These are phyloP conservation scores for Liopterus haemorrhoidalis DNA, from an alignment of 2,888 invertebrate genomes.

Conservation along the genomic window DNA sequence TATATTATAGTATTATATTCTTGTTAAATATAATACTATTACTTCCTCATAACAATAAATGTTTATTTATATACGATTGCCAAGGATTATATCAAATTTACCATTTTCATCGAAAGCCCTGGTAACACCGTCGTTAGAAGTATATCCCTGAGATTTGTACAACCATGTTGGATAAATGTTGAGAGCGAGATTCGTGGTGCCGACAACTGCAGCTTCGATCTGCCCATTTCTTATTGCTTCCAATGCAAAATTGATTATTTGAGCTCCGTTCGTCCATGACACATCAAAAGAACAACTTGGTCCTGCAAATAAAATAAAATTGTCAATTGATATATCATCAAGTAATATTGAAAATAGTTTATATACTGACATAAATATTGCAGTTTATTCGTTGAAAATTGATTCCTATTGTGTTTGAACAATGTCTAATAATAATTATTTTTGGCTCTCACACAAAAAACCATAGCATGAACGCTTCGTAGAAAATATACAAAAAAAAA, in stretches of 20 bases:
- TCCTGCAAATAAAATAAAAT: constrained; percentile 2
- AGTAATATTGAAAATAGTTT: no score
- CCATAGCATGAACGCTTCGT: no score
- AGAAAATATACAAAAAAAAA: no score
- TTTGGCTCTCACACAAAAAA: no score
- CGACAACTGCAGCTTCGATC: constrained; percentile 87
- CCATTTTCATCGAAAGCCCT: constrained; percentile 61
- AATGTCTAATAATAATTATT: constrained; percentile 5
- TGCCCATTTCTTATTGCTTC: constrained; percentile 77
- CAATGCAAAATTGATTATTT: constrained; percentile 37
- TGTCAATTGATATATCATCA: no score
- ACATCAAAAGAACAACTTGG: constrained; percentile 15
- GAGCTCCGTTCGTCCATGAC: constrained; percentile 9
- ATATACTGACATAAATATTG: no score
- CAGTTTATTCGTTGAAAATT: no score
- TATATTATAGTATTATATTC: no score
- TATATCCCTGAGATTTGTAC: constrained; percentile 57
- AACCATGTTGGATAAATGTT: constrained; percentile 57
- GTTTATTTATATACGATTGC: no score
- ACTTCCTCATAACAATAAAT: no score
- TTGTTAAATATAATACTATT: no score
- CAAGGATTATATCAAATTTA: constrained; percentile 34
- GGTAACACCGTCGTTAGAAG: constrained; percentile 57
- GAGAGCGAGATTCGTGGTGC: constrained; percentile 72
- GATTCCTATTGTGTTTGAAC: no score